A percentile compares a stretch with the other conserved stretches of the same genome.
These are phyloP conservation scores for Crocallis elinguaria DNA, from an alignment of 2,888 invertebrate species.

Conservation along the genomic window DNA sequence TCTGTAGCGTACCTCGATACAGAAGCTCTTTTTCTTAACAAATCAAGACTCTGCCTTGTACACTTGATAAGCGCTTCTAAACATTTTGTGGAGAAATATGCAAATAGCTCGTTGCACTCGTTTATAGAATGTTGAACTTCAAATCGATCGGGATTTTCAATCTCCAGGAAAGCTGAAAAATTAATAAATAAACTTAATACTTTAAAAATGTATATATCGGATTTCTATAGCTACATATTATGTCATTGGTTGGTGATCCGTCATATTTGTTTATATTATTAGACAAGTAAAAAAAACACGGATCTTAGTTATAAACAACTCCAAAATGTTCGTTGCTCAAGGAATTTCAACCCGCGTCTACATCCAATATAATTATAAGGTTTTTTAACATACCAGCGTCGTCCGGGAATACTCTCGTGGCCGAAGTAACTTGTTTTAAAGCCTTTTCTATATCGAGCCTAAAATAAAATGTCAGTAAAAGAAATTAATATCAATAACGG, in stretches of 20 bases:
- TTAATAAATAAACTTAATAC: neutral
- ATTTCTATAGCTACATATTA: too few species aligned
- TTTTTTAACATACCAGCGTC: constrained; percentile 81
- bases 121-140: constrained; percentile 86
- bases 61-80: constrained; percentile 90
- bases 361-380: too few species aligned
- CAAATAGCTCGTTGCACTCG: constrained; percentile 92
- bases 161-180: constrained; percentile 85
- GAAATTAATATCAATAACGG: too few species aligned
- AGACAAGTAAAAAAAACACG: too few species aligned
- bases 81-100: constrained; percentile 91
- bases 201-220: neutral
- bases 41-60: constrained; percentile 89
- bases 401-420: constrained; percentile 82
- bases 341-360: too few species aligned
- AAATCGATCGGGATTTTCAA: constrained; percentile 85
- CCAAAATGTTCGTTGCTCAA: too few species aligned
- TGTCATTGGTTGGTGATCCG: too few species aligned
- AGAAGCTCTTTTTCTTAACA: constrained; percentile 86
- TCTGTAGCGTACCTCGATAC: constrained; percentile 68
- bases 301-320: too few species aligned
- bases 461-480: neutral
- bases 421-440: constrained; percentile 85
- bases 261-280: too few species aligned
- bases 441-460: constrained; percentile 86